A percentile compares a stretch with the other conserved stretches of the same genome.
phyloP scores from a whole-genome alignment of 2,113 vertebrate genomes.

The Lamprotornis superbus region DNA sequence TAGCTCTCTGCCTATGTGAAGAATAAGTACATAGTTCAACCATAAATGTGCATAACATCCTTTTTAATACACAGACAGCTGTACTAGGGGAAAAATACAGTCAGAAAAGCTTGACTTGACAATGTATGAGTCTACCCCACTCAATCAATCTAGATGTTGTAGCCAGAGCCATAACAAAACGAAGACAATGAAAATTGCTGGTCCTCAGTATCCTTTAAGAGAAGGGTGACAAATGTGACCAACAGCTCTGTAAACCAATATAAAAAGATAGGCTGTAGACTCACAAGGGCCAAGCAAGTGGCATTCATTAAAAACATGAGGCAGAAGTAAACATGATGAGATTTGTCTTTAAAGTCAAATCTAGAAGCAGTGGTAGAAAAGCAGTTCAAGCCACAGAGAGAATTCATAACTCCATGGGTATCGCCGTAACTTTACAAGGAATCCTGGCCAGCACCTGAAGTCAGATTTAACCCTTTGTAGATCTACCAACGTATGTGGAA shows the following conservation, averaged over 20 bases:
- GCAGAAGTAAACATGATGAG: neutral
- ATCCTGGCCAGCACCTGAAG: neutral
- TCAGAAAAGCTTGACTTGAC: neutral
- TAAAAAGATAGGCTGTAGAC: neutral
- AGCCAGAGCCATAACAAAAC: neutral
- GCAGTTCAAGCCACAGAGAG: neutral
- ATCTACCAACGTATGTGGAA: neutral
- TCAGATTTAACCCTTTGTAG: neutral
- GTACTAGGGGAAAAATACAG: neutral
- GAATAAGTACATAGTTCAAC: neutral
- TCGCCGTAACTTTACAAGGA: neutral
- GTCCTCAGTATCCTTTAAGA: neutral
- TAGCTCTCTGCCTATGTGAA: neutral
- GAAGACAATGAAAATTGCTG: neutral
- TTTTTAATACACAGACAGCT: neutral
- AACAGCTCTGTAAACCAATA: neutral
- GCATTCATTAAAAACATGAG: neutral
- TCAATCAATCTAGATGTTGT: neutral
- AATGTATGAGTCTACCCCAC: neutral
- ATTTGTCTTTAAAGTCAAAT: neutral
- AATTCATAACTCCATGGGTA: neutral
- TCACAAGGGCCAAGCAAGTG: neutral
- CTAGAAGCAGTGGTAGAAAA: neutral
- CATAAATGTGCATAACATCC: neutral
- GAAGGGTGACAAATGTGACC: neutral